Evolutionary conservation across 2,888 invertebrate species (phyloP).

Genomic region (Ophion ventricosus): DNA sequence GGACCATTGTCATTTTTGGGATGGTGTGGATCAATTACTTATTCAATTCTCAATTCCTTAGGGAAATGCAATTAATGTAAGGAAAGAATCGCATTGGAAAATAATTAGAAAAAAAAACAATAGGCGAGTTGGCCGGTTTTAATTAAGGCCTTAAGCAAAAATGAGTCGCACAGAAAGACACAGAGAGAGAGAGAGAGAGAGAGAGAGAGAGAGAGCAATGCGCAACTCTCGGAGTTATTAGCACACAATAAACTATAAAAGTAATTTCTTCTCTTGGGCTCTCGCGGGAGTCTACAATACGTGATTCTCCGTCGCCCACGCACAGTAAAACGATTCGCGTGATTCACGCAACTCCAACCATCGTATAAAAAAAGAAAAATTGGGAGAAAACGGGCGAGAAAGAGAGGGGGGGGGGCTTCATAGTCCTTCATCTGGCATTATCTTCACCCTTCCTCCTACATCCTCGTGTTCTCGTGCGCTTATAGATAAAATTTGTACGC

Average conservation of each 20-base stretch:
- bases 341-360: slow-evolving; percentile 50
- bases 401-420: not conserved
- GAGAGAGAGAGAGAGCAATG: not conserved
- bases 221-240: slow-evolving; percentile 42
- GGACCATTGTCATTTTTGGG: too few relatives aligned
- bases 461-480: slow-evolving; percentile 39
- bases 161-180: not conserved
- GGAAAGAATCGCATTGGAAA: too few relatives aligned
- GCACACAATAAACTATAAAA: slow-evolving; percentile 65
- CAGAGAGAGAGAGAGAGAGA: not conserved
- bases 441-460: slow-evolving; percentile 13
- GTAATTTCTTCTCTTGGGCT: slow-evolving; percentile 34
- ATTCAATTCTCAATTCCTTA: too few relatives aligned
- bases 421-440: slow-evolving; percentile 20
- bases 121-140: too few relatives aligned
- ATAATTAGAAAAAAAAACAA: too few relatives aligned
- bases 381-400: not conserved
- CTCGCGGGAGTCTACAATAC: slow-evolving; percentile 27
- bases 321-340: slow-evolving; percentile 53
- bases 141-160: not conserved
- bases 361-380: slow-evolving; percentile 14
- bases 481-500: slow-evolving; percentile 47
- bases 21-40: too few relatives aligned
- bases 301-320: slow-evolving; percentile 57
- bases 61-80: too few relatives aligned